Base-by-base conservation (phyloP, 1,140 invertebrate species). In the Musca vetustissima region DNA sequence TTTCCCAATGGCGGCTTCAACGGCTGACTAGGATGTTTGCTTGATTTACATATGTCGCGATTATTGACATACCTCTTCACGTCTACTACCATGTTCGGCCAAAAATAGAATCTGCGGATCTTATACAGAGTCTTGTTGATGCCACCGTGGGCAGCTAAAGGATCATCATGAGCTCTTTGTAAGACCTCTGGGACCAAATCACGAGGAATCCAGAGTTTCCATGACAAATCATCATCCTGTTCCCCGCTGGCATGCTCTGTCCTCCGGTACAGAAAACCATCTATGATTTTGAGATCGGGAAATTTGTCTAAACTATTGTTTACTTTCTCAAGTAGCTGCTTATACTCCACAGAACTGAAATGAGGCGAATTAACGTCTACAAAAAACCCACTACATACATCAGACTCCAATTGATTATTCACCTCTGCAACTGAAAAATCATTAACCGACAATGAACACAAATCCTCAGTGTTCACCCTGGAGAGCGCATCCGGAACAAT, bases 401-500 rank as follows among this genome's bases (percentile, higher is more conserved):
- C 28, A 3, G 28, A 28, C 3, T 28, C 28, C 28, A 28, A 28
- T 28, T 28, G 28, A 8, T 8, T 28, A 28, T 28, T 24, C 11
- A 22, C 28, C 17, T 59, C 22, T 25, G 22, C 11, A 15, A 25
- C 55, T 8, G 28, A 24, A 15, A 28, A 32, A 13, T 25, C 22
- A 8, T 59, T 22, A 11, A 25, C 13, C 19, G 15, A 50, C n/a
- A 17, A 50, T n/a, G 14, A 19, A 17, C 14, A 50, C 19, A 50
- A 50, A 49, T 71, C 70, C 13, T 70, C 48, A 9, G n/a, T 47
- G 14, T 28, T 49, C 22, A 28, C 64, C 17, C 72, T 22, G 14
- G 77, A 82, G n/a, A 85, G 66, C 6, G 75, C 73, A 64, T 83
- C 80, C 2, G 80, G 76, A 15, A 83, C 78, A 4, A 68, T 28